Conservation (phyloP, 2,888 invertebrate genomes). For the Philereme transversata region DNA sequence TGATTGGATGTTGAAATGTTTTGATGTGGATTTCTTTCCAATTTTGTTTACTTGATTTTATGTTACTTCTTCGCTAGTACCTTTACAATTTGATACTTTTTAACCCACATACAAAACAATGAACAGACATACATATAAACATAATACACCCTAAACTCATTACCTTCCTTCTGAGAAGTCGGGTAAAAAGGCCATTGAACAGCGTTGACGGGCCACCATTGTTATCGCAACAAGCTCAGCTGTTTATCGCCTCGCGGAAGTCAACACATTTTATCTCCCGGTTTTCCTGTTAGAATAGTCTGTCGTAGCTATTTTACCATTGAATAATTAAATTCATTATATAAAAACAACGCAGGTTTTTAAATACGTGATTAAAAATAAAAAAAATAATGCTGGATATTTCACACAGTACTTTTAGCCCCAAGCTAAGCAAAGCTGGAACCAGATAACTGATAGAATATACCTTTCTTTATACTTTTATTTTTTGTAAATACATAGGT, state of each 20-base stretch:
- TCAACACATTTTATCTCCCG: conserved; percentile 45
- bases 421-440: too few relatives aligned
- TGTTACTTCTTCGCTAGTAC: too few relatives aligned
- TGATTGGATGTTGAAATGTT: conserved; percentile 22
- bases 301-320: not conserved
- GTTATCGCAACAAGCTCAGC: conserved; percentile 43
- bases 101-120: too few relatives aligned
- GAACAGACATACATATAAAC: too few relatives aligned
- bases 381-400: conserved; percentile 4
- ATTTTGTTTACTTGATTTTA: not conserved
- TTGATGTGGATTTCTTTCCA: not conserved
- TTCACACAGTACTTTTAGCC: not conserved
- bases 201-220: conserved; percentile 4
- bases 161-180: too few relatives aligned
- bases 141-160: too few relatives aligned
- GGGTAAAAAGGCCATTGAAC: not conserved
- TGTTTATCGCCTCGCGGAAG: conserved; percentile 60
- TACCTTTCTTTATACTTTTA: too few relatives aligned
- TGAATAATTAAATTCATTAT: not conserved
- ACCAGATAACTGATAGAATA: too few relatives aligned
- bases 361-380: too few relatives aligned
- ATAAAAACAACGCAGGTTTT: too few relatives aligned
- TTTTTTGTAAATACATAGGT: too few relatives aligned
- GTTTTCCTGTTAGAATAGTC: conserved; percentile 47
- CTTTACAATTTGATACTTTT: too few relatives aligned